Evolutionary conservation across 92 coral and sea anemone species (phyloP), one percentile per base, ranked within the genome.

Genomic region (Anthopleura xanthogrammica): DNA sequence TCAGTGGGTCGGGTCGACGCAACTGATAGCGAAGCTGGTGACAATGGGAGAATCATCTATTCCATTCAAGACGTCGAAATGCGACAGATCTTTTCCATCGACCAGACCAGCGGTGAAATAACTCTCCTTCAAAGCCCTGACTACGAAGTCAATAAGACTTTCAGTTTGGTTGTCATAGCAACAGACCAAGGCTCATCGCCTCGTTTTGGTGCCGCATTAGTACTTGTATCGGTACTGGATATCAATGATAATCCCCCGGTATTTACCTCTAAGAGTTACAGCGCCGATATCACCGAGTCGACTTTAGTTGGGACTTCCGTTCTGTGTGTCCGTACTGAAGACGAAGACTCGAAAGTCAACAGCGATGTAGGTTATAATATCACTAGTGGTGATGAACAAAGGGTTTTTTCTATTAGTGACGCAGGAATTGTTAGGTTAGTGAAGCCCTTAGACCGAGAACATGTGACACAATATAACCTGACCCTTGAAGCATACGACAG

Each of bases 231-330:
- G 9, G 66, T 89, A 20, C 39, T 73, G 41, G 90, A 86, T 60
- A 79, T 73, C 76, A 89, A 86, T 41, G 92, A 89, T 42, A 89
- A 89, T 72, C 74, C 72, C 16, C 92, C 92, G 23, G 74, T 78
- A 60, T 89, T 86, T 81, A 9, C 13, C 12, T 80, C 87, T 12
- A 12, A 14, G 3, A 24, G 12, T 42, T 83, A 83, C 42, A 29
- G 48, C 23, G 65, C 50, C 2, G 14, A 24, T 16, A 43, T 76
- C 17, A 75, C 81, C 48, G 87, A 83, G 76, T 52, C 55, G n/a
- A 83, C 87, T 16, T 10, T 46, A 12, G 76, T 83, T 0, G 87
- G 87, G 10, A 75, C 87, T 19, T 11, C 19, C 22, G 62, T 83
- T 42, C 20, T 64, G 12, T 77, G 76, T 12, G 87, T 83, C 8